Base-by-base conservation (phyloP, 2,888 invertebrate genomes). In the Heliconius ethilla region DNA sequence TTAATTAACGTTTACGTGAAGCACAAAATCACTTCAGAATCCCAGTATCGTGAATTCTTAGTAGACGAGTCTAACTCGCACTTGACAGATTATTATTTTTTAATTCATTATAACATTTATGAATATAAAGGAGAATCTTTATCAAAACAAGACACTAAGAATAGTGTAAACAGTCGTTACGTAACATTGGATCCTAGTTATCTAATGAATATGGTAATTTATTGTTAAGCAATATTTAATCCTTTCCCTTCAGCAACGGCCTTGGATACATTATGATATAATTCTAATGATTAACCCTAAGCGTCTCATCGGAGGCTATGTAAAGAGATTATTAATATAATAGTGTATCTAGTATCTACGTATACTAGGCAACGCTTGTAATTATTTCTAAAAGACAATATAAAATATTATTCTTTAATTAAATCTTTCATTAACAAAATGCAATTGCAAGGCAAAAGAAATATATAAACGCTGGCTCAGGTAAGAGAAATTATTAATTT, bases 401-500 rank as follows among this genome's bases (percentile, higher is more conserved):
- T 51, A 37, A 29, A 45, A 70, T 29, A 75, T 59, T 37, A 59
- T 51, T 4, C 22, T 27, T n/a, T 15, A 51, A 51, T 51, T 6
- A 18, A 51, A 51, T 51, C 15, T 51, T 18, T 18, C 18, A 51
- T 51, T 18, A 51, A 1, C 18, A n/a, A 59, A 33, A 72, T 11
- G n/a, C n/a, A 59, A 59, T 33, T 66, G 25, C 2, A 77, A 77
- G 29, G 55, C 66, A 69, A 51, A 66, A 55, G 51, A 77, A 79
- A 72, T 37, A 73, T 78, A 75, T 65, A 78, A 75, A 72, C 37
- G 33, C 70, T 65, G 37, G 69, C 67, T 51, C 76, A 76, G 76
- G 76, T 76, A 70, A 75, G 73, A 55, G 59, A 51, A 75, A 77
- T 75, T 76, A 80, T 76, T 79, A 76, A 79, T 78, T 78, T 78